Conservation (phyloP, 2,113 vertebrate species). For the Pteropus alecto region DNA sequence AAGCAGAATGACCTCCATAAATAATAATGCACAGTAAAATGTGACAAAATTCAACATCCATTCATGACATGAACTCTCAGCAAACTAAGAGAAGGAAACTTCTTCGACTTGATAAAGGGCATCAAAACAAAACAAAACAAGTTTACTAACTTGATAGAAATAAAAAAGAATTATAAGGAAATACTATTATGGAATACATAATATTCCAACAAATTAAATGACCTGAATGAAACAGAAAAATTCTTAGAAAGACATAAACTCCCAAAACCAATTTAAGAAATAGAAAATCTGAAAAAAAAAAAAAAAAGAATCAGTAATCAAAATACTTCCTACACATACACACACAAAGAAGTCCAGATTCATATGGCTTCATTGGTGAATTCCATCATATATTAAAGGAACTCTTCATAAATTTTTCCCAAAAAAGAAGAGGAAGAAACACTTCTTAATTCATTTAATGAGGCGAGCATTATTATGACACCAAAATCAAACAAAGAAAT, state of each 20-base stretch:
- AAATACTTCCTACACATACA: too few species aligned
- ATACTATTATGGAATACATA: background rate
- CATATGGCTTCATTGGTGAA: background rate
- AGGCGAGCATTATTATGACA: background rate
- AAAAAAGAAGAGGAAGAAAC: background rate
- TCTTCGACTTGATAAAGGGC: background rate
- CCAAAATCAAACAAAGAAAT: background rate
- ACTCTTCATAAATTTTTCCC: background rate
- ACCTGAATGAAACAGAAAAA: background rate
- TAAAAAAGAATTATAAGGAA: constrained; percentile 8
- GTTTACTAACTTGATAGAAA: background rate
- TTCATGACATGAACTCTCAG: background rate
- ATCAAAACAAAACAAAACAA: background rate
- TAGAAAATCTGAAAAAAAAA: background rate
- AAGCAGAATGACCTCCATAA: background rate
- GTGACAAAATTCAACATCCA: background rate
- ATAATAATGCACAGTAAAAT: background rate
- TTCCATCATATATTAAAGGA: background rate
- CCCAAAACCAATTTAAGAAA: background rate
- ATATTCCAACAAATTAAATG: background rate
- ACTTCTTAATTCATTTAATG: background rate
- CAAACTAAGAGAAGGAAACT: background rate
- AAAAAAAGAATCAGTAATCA: background rate
- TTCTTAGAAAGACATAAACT: background rate
- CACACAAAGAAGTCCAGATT: background rate